Percentiles rank a stretch among this genome's conserved stretches.
Evolutionary conservation across 2,888 invertebrate species (phyloP).

Genomic region (Entomobrya multifasciata): DNA sequence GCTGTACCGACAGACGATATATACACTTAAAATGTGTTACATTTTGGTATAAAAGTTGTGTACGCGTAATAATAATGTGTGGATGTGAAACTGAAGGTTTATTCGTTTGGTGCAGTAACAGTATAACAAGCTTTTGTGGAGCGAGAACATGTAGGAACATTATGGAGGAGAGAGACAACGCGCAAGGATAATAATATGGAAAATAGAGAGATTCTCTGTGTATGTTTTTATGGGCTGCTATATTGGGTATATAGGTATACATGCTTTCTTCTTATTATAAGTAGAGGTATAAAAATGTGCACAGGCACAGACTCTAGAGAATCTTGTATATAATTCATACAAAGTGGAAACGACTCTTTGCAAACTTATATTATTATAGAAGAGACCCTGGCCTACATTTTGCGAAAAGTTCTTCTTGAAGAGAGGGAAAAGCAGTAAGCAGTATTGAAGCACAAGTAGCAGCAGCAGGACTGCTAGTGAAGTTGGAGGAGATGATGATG

Average conservation of each 20-base stretch:
- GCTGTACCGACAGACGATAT: background rate
- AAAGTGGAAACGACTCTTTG: conserved; percentile 69
- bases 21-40: conserved; percentile 39
- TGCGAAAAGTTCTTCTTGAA: conserved; percentile 57
- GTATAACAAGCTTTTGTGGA: conserved; percentile 37
- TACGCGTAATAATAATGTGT: conserved; percentile 22
- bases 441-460: conserved; percentile 14
- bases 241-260: background rate
- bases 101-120: conserved; percentile 27
- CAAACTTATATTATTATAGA: conserved; percentile 64
- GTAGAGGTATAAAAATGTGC: background rate
- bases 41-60: conserved; percentile 23
- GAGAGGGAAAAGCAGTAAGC: conserved; percentile 42
- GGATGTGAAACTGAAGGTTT: conserved; percentile 46
- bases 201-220: conserved; percentile 12
- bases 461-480: conserved; percentile 29
- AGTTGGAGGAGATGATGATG: conserved; percentile 38
- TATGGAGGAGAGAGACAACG: background rate
- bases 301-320: conserved; percentile 39
- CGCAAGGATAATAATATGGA: conserved; percentile 2
- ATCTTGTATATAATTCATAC: conserved; percentile 69
- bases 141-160: conserved; percentile 28
- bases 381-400: conserved; percentile 78
- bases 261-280: background rate
- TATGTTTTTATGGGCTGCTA: too few species aligned